A percentile compares a stretch with the other conserved stretches of the same genome.
These are phyloP conservation scores for Pandion haliaetus DNA, from an alignment of 2,113 vertebrate species.

Conservation along the genomic window DNA sequence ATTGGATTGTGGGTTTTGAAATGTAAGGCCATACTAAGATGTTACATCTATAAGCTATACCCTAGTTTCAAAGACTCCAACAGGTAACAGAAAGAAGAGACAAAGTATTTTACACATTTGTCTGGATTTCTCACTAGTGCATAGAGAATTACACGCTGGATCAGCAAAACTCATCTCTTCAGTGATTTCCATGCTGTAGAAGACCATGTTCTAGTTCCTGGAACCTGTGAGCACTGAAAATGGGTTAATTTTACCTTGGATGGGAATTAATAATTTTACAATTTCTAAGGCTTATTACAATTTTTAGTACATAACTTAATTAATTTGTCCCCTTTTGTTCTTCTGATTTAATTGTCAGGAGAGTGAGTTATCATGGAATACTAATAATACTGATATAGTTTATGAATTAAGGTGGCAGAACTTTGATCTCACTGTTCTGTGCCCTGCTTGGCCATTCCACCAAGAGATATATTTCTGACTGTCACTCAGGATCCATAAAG, in stretches of 20 bases:
- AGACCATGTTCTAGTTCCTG: not conserved
- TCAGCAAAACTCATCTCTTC: not conserved
- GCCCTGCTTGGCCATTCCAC: not conserved
- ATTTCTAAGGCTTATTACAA: not conserved
- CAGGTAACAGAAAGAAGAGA: not conserved
- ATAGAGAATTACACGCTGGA: not conserved
- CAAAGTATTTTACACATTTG: not conserved
- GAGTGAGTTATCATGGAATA: not conserved
- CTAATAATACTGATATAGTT: not conserved
- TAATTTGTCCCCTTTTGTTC: not conserved
- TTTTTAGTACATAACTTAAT: not conserved
- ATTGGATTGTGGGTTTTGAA: not conserved
- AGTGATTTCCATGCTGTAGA: not conserved
- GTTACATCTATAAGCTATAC: not conserved
- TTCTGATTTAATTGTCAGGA: not conserved
- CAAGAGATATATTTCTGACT: not conserved
- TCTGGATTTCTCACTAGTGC: not conserved
- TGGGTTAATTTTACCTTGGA: not conserved
- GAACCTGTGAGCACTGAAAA: not conserved
- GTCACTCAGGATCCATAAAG: not conserved
- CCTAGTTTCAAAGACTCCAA: not conserved
- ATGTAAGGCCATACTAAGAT: not conserved
- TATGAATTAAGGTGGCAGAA: not conserved
- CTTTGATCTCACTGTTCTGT: not conserved
- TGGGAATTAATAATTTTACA: not conserved